Evolutionary conservation across 2,797 vertebrate genomes (phyloP), one percentile per base, ranked within the genome.

Genomic region (Astyanax mexicanus): DNA sequence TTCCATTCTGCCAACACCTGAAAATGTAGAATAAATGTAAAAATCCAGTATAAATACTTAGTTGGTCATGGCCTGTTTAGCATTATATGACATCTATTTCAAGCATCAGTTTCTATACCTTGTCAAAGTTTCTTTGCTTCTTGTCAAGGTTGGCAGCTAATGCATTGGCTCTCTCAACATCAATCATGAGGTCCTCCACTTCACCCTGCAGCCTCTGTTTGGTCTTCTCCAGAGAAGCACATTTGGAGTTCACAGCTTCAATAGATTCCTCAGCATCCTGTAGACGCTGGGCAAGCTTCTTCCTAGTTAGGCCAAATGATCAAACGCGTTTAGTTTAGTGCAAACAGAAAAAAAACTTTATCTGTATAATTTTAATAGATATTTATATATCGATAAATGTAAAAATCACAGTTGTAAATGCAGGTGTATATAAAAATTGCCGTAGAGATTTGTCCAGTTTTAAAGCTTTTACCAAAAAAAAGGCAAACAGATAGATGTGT

Each of bases 181-280:
- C 95, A 69, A 93, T 90, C 95, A 96, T 95, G 78, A 96, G 88
- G 79, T 96, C 95, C 68, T 96, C 95, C 69, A 96, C 94, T 75
- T 96, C 94, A 83, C 91, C 91, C 84, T 94, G 94, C 4, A 95
- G 86, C 70, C 94, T 83, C 89, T 94, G 95, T 68, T 95, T 96
- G 0, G 95, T 96, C 88, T 96, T 96, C 70, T 96, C 95, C 61
- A 95, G 83, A 37, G 93, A 96, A 21, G 92, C 92, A 49, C 94
- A 94, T 67, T 95, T 95, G 47, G 95, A 84, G 65, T 95, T 95
- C 47, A 94, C 90, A 2, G 95, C 94, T 72, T 95, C 95, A 0
- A 93, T 92, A 0, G 90, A 90, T 49, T 95, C 94, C 74, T 96
- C 94, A 13, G 94, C 94, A 19, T 95, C 94, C 84, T 96, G 94